Conservation (phyloP, 2,797 vertebrate genomes). For the Okamejei kenojei region DNA sequence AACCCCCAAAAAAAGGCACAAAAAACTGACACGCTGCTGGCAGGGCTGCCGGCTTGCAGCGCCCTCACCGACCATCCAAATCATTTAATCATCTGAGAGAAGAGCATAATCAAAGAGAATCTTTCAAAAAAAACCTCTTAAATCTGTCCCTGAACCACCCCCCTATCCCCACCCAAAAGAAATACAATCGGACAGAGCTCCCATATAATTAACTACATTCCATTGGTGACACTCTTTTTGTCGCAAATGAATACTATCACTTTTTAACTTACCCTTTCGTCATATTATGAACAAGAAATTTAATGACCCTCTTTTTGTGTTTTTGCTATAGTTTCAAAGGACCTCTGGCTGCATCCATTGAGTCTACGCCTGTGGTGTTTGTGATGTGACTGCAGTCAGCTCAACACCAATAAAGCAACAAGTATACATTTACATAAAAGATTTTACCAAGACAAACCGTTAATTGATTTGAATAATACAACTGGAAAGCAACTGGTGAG, state of each 20-base stretch:
- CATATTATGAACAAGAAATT: background rate
- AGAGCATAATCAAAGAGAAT: background rate
- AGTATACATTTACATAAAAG: slow-evolving; percentile 23
- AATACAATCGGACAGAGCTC: background rate
- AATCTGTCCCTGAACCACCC: background rate
- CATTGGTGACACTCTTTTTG: background rate
- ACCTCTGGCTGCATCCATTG: background rate
- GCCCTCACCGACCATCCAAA: too few species aligned
- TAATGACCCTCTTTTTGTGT: background rate
- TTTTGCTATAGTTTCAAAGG: background rate
- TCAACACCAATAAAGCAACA: slow-evolving; percentile 14
- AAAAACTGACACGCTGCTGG: too few species aligned
- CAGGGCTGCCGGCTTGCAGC: too few species aligned
- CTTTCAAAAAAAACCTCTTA: background rate
- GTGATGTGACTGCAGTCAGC: background rate
- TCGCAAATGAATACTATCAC: background rate
- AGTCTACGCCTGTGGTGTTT: background rate
- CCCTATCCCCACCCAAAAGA: background rate
- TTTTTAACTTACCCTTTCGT: background rate
- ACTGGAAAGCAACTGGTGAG: slow-evolving; percentile 29
- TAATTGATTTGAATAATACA: background rate
- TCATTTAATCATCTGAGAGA: background rate
- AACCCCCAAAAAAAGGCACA: too few species aligned
- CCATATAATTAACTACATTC: background rate
- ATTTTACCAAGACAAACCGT: slow-evolving; percentile 28